These are phyloP conservation scores for Pomacea canaliculata DNA, from an alignment of 2,888 invertebrate genomes.

Conservation along the genomic window DNA sequence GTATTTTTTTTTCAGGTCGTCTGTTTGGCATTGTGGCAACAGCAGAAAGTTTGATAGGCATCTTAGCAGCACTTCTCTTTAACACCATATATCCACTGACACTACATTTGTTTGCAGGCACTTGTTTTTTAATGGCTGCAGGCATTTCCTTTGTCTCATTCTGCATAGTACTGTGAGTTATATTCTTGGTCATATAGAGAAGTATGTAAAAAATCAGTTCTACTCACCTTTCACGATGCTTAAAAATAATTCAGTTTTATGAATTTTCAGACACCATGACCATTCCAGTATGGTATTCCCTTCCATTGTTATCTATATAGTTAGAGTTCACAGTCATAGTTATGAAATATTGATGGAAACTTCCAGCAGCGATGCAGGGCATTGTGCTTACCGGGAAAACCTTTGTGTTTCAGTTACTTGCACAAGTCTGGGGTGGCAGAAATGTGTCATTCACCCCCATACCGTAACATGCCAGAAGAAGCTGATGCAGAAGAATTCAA, in stretches of 20 bases:
- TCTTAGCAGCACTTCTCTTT: slow-evolving; percentile 69
- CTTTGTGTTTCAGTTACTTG: slow-evolving; percentile 10
- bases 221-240: no score
- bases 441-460: slow-evolving; percentile 13
- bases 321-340: no score
- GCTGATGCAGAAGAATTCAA: not conserved
- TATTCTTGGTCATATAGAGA: no score
- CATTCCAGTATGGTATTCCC: no score
- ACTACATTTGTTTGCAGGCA: slow-evolving; percentile 64
- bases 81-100: slow-evolving; percentile 68
- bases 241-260: no score
- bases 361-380: no score
- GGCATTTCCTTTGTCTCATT: slow-evolving; percentile 24
- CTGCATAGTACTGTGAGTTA: slow-evolving; percentile 34
- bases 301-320: no score
- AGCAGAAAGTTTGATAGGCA: slow-evolving; percentile 68
- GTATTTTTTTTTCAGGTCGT: slow-evolving; percentile 32
- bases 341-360: no score
- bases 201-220: no score
- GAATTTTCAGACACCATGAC: no score
- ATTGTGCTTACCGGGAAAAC: no score
- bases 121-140: slow-evolving; percentile 50
- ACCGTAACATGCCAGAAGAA: slow-evolving; percentile 12
- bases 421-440: slow-evolving; percentile 10
- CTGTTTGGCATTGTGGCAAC: slow-evolving; percentile 66